Percentiles rank a stretch among this genome's conserved stretches.
Evolutionary conservation across 2,888 invertebrate genomes (phyloP).

Genomic region (Drosophila greeni): DNA sequence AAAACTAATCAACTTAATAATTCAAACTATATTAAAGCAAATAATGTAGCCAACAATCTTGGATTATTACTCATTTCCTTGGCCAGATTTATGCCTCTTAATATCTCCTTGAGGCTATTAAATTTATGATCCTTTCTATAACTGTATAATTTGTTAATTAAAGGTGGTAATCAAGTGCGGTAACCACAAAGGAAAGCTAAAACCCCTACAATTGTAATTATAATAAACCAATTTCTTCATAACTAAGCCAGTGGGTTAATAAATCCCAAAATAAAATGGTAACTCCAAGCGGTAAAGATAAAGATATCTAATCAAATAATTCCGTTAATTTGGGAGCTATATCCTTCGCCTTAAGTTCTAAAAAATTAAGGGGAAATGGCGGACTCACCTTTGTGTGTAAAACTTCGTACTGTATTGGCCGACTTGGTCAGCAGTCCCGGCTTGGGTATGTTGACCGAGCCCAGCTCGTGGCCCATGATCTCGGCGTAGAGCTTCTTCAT

Average conservation of each 20-base stretch:
- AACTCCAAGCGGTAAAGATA: neutral
- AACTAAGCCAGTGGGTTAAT: neutral
- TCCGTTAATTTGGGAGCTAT: neutral
- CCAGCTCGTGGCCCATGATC: slow-evolving; percentile 83
- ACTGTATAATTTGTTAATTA: neutral
- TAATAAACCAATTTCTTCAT: neutral
- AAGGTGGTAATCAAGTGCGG: neutral
- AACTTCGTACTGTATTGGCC: slow-evolving; percentile 92
- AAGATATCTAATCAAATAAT: neutral
- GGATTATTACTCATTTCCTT: slow-evolving; percentile 7
- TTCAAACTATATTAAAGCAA: neutral
- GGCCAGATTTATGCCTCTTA: neutral
- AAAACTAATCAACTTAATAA: neutral
- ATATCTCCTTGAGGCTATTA: neutral
- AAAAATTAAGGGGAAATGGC: neutral
- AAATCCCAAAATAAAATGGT: neutral
- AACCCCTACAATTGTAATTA: neutral
- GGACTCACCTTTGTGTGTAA: slow-evolving; percentile 86
- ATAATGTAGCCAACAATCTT: neutral
- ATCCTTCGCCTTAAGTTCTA: neutral
- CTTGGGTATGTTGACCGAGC: slow-evolving; percentile 83
- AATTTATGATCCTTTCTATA: neutral
- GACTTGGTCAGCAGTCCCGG: slow-evolving; percentile 85
- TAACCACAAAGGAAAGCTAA: neutral
- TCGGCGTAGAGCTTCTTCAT: slow-evolving; percentile 88